Evolutionary conservation across 2,113 vertebrate genomes (phyloP), one percentile per base, ranked within the genome.

Genomic region (Leptocoma aspasia): DNA sequence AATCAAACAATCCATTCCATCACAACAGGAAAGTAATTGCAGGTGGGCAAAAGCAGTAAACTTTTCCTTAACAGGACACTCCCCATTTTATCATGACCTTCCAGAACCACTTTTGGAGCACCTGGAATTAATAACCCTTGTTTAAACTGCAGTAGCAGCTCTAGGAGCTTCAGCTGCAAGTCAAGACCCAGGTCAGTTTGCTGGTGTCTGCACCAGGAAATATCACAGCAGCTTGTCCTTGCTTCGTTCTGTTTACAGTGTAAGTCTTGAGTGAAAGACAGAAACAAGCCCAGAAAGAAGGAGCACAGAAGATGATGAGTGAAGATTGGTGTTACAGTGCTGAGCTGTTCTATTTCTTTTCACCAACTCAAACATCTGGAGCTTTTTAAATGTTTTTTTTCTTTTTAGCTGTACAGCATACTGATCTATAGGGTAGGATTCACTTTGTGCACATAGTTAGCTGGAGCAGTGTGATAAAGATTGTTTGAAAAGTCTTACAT

Each of bases 331-430:
- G 53, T 33, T 60, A 56, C 77, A 49, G 64, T 16, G 64, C 65
- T 63, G 80, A 94, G 65, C 76, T 86, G 31, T 64, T 86, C 71
- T 61, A 53, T 90, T 76, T 66, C 61, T 53, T 94, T 88, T 80
- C 60, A 89, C 91, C 76, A 66, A 28, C 47, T 73, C 83, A 84
- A 95, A 94, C 84, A 94, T 91, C 92, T 95, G 92, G 89, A 91
- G 77, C 53, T 76, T 95, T 96, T 90, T 78, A 59, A 78, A 92
- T 31, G 23, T 70, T 88, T 72, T 86, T 86, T 95, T 95, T 90
- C 50, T 66, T 92, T 92, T 37, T 71, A 75, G 80, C 76, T 75
- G 64, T 75, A 37, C 22, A 75, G 92, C 71, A 89, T 53, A 87
- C 69, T 89, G 75, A 78, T 89, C 83, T 75, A 61, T 33, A 57